Base-by-base conservation (phyloP, 1,140 invertebrate species). In the Periplaneta americana region DNA sequence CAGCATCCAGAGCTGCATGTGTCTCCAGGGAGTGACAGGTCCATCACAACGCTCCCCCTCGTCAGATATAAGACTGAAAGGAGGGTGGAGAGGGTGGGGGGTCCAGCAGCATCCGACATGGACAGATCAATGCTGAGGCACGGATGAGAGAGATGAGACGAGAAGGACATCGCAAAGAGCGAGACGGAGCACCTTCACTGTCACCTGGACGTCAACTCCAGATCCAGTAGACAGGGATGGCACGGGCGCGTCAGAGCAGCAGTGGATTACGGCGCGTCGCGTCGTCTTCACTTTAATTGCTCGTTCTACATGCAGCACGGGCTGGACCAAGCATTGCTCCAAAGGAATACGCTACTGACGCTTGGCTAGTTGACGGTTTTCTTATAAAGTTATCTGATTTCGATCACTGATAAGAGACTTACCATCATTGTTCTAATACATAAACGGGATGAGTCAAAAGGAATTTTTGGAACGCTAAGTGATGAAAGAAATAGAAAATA, bases 101-200 rank as follows among this genome's bases (percentile, higher is more conserved):
- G 76, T 36, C 34, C 36, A n/a, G 34, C n/a, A 39, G 28, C 33
- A 28, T 31, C 31, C 79, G 81, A 76, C 75, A 74, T 80, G 75
- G 75, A 81, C 81, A 81, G 81, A 81, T 81, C 81, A 81, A 81
- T 81, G 80, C 76, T 74, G 48, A 57, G 76, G 75, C 39, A n/a
- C 33, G 80, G n/a, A 48, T 28, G 79, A 15, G 75, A 31, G 75
- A 76, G 33, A 28, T 17, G 34, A 32, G n/a, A 48, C 48, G 79
- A 80, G 76, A 28, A 36, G 36, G 76, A 78, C 76, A 78, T 36
- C n/a, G 37, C 35, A 66, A 31, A 32, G 74, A 75, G 80, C 34
- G 66, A 75, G 66, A 28, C 33, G 66, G 74, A n/a, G 39, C 34
- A 28, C 34, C 37, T 31, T 31, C 66, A 66, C 33, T 66, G 80